These are phyloP conservation scores for Apodemia mormo DNA, from an alignment of 2,888 invertebrate species.

Conservation along the genomic window DNA sequence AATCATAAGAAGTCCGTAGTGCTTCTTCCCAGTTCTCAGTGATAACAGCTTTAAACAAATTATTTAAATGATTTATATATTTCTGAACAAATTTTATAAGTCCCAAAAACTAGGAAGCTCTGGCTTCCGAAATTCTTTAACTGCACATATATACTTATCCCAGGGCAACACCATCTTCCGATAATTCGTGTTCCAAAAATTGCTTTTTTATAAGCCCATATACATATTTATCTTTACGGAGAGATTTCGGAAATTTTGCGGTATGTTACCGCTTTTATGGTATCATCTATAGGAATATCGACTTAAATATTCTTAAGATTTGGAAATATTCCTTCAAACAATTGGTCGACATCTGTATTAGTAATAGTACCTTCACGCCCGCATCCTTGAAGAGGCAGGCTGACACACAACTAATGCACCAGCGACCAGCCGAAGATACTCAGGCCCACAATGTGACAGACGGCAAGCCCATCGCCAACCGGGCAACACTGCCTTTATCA, in stretches of 20 bases:
- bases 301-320: constrained; percentile 37
- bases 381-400: no score
- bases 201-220: constrained; percentile 24
- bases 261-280: constrained; percentile 31
- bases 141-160: constrained; percentile 34
- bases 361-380: no score
- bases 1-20: no score
- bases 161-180: constrained; percentile 34
- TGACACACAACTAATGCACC: no score
- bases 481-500: no score
- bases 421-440: no score
- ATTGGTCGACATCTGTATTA: constrained; percentile 25
- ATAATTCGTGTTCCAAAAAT: constrained; percentile 38
- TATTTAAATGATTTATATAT: no score
- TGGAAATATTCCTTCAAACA: constrained; percentile 29
- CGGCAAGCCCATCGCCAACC: no score
- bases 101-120: constrained; percentile 43
- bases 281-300: constrained; percentile 35
- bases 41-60: no score
- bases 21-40: no score
- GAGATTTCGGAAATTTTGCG: constrained; percentile 32
- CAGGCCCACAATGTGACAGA: no score
- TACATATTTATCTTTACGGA: constrained; percentile 35
- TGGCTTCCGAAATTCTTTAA: constrained; percentile 36
- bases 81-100: constrained; percentile 40